Conservation (phyloP, 53 echinoderm and acorn worm species). For the Henricia sp. region DNA sequence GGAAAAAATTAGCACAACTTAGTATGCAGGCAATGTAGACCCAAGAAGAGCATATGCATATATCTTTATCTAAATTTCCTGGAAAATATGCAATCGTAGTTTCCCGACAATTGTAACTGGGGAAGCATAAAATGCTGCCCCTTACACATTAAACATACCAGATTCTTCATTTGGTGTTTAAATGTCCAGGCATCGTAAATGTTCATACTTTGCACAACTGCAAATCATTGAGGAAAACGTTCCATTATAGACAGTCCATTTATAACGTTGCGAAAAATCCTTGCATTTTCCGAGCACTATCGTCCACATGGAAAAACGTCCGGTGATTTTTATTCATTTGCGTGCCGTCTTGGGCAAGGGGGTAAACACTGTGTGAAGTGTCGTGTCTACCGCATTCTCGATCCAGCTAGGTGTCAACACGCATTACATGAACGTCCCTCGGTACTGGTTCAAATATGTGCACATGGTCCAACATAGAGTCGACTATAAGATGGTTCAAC, state of each 20-base stretch:
- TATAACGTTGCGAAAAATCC: slow-evolving; percentile 13
- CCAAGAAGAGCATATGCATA: too few species aligned
- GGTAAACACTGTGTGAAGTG: neutral
- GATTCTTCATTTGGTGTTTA: slow-evolving; percentile 25
- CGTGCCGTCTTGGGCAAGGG: neutral
- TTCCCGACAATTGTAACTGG: too few species aligned
- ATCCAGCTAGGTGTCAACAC: neutral
- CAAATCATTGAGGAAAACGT: slow-evolving; percentile 45
- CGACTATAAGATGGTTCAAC: neutral
- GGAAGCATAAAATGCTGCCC: too few species aligned
- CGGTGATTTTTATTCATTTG: slow-evolving; percentile 15
- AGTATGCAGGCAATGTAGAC: too few species aligned
- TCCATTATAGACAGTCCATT: slow-evolving; percentile 39
- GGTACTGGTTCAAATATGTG: neutral
- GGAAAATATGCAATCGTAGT: too few species aligned
- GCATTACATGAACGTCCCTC: neutral
- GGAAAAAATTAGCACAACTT: too few species aligned
- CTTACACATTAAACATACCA: slow-evolving; percentile 51
- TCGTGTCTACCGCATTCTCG: neutral
- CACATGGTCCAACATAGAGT: neutral
- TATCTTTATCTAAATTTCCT: too few species aligned
- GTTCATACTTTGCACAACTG: slow-evolving; percentile 42
- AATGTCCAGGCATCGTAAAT: slow-evolving; percentile 33
- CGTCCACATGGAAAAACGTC: slow-evolving; percentile 40
- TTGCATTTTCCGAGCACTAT: slow-evolving; percentile 28